Conservation (phyloP, 1,140 invertebrate species). For the Nixonia krombeini region DNA sequence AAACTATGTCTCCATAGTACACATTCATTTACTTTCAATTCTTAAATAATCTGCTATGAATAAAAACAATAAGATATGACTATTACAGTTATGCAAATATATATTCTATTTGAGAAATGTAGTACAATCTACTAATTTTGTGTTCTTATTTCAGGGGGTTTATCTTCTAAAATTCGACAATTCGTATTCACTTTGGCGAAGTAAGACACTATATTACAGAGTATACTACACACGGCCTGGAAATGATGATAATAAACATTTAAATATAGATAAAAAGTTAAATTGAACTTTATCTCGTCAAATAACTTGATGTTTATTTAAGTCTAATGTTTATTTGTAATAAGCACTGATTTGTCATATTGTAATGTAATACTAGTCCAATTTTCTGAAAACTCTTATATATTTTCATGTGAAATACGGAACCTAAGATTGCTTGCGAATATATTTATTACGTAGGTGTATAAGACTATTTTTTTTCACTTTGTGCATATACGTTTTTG, state of each 20-base stretch:
- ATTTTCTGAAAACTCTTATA: slow-evolving; percentile 31
- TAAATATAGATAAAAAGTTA: slow-evolving; percentile 47
- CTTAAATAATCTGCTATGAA: no score
- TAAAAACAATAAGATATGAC: no score
- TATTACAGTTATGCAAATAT: no score
- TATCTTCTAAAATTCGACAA: slow-evolving; percentile 99
- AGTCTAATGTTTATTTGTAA: slow-evolving; percentile 43
- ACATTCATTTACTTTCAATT: no score
- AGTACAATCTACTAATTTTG: slow-evolving; percentile 4
- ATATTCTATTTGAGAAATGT: no score
- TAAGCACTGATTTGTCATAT: slow-evolving; percentile 47
- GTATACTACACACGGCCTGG: slow-evolving; percentile 91
- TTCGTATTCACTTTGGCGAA: slow-evolving; percentile 98
- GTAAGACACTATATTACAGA: slow-evolving; percentile 98
- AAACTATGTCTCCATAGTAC: no score
- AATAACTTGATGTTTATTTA: slow-evolving; percentile 26
- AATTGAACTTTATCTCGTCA: slow-evolving; percentile 28
- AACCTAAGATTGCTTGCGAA: slow-evolving; percentile 9
- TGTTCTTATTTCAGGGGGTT: slow-evolving; percentile 77
- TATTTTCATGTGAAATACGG: slow-evolving; percentile 33
- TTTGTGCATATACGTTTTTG: background rate
- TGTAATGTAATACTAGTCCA: slow-evolving; percentile 59
- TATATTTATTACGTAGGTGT: slow-evolving; percentile 34
- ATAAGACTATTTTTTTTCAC: slow-evolving; percentile 18
- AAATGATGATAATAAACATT: slow-evolving; percentile 2